Evolutionary conservation across 2,888 invertebrate species (phyloP).

Genomic region (Tridacna gigas): DNA sequence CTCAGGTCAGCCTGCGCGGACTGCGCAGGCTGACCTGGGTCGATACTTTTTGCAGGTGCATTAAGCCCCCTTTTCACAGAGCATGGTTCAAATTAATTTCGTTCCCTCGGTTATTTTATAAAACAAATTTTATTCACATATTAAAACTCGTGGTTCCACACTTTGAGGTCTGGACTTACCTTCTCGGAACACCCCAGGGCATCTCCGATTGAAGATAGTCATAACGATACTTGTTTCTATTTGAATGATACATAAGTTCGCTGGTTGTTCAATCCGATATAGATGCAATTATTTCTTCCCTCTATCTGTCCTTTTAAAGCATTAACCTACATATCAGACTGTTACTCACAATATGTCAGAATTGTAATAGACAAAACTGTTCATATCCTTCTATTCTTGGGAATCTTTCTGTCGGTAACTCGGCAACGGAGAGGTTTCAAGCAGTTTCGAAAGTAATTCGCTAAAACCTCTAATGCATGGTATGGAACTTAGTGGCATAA

Average conservation of each 20-base stretch:
- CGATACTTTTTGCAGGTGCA: neutral
- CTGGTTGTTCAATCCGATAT: neutral
- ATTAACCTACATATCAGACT: neutral
- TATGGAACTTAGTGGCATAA: too few relatives aligned
- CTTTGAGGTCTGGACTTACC: neutral
- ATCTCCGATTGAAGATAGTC: neutral
- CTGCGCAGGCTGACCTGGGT: neutral
- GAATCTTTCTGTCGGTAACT: neutral
- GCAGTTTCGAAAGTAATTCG: neutral
- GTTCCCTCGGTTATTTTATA: neutral
- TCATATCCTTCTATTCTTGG: neutral
- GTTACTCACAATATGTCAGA: neutral
- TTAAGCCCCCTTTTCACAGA: neutral
- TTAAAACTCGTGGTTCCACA: neutral
- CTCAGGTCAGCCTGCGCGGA: neutral
- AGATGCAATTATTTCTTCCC: neutral
- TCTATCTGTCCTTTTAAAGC: neutral
- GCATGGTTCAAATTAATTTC: neutral
- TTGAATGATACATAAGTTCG: slow-evolving; percentile 7
- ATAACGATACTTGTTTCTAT: slow-evolving; percentile 1
- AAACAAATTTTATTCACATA: too few relatives aligned
- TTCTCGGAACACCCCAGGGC: slow-evolving; percentile 6
- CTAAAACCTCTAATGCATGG: too few relatives aligned
- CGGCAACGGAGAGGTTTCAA: neutral
- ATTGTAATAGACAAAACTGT: neutral